A percentile compares a stretch with the other conserved stretches of the same genome.
Conservation (phyloP, 2,113 vertebrate genomes). For the Panthera uncia region DNA sequence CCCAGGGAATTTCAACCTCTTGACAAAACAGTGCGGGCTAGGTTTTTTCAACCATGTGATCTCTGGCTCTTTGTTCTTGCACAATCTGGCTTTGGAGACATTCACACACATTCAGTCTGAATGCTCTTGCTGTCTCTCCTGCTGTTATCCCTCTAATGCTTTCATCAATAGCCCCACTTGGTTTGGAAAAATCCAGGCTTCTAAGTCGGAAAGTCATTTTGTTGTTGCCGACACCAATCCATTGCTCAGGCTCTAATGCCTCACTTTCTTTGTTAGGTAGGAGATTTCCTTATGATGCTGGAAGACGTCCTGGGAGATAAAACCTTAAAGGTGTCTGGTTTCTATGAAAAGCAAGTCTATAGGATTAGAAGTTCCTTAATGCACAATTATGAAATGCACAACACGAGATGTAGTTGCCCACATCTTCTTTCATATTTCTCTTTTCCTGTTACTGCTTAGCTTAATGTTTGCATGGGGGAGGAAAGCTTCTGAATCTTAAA, state of each 20-base stretch:
- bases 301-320: neutral
- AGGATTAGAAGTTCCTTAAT: slow-evolving; percentile 55
- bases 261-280: neutral
- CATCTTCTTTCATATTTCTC: neutral
- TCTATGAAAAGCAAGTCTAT: slow-evolving; percentile 46
- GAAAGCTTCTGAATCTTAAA: neutral
- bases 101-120: neutral
- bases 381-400: neutral
- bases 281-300: slow-evolving; percentile 18
- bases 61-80: neutral
- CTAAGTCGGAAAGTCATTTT: neutral
- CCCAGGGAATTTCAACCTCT: neutral
- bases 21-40: neutral
- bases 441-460: neutral
- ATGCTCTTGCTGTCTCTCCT: neutral
- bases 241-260: neutral
- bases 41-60: neutral
- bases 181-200: neutral
- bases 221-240: neutral
- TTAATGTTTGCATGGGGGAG: neutral
- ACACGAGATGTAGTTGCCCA: neutral
- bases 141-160: slow-evolving; percentile 3
- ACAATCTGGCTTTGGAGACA: slow-evolving; percentile 12
- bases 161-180: neutral
- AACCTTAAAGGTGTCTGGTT: slow-evolving; percentile 54